Evolutionary conservation across 2,113 vertebrate genomes (phyloP), one percentile per base, ranked within the genome.

Genomic region (Vimba vimba): DNA sequence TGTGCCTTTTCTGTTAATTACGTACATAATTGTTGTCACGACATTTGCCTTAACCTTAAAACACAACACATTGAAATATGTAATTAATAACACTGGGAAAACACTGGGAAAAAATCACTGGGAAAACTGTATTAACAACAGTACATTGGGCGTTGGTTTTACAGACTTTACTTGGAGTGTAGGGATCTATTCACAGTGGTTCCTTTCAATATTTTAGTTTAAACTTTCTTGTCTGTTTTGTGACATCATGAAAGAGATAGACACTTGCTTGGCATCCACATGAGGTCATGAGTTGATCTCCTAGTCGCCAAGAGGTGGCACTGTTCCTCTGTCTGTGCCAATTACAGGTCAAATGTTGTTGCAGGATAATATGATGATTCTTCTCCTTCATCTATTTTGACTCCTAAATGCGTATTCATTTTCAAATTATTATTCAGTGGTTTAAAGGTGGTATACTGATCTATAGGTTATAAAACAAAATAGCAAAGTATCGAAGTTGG

Each of bases 291-390:
- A 30, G 55, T 59, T 9, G 8, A 52, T 59, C 27, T 84, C 50
- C 19, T 77, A 30, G 3, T 75, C 10, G 74, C 83, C 89, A 88
- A 79, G 55, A 85, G 87, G 82, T 8, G 82, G 87, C 85, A 68
- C 76, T 68, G 82, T 86, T 85, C 60, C 79, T 43, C 71, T 84
- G 25, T 81, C 36, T 80, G 30, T 39, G 11, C n/a, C 52, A 79
- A 1, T 15, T 39, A 21, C 7, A 78, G 50, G 47, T 78, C 17
- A 23, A 78, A 52, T 57, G 36, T 33, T 50, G n/a, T 78, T 57
- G 25, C 75, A 21, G 19, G 21, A 5, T 27, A 23, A 25, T 21
- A 11, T 50, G 12, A 25, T 25, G 15, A 47, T 25, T 80, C 8
- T 60, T 79, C 13, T 60, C 21, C n/a, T n/a, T n/a, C 4, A 13